Conservation (phyloP, 2,797 vertebrate genomes). For the Falco rusticolus region DNA sequence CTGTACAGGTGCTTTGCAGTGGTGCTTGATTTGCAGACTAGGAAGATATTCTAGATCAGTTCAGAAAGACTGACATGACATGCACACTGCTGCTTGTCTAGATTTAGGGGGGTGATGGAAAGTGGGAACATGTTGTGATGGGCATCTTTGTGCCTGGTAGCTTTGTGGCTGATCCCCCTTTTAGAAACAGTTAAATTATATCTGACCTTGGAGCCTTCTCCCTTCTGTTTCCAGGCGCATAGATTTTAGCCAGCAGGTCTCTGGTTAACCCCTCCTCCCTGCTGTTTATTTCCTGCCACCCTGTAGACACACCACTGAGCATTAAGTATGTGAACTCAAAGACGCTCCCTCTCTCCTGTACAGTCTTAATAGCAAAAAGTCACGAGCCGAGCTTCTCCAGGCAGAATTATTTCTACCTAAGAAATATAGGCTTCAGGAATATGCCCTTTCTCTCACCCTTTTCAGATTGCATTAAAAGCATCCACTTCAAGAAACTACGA, state of each 20-base stretch:
- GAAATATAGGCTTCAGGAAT: conserved; percentile 17
- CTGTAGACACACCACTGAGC: conserved; percentile 34
- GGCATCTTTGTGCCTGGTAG: background rate
- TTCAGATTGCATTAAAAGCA: conserved; percentile 58
- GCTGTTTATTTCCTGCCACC: conserved; percentile 57
- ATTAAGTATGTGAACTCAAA: conserved; percentile 51
- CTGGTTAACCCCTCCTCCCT: conserved; percentile 54
- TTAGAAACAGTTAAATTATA: conserved; percentile 2
- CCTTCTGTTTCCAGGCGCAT: background rate
- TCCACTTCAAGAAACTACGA: conserved; percentile 53
- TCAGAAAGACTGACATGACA: background rate
- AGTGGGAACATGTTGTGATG: background rate
- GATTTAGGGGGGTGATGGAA: background rate
- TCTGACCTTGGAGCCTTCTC: background rate
- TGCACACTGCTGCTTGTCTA: background rate
- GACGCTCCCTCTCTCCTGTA: background rate
- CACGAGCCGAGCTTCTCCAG: conserved; percentile 16
- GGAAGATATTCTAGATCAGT: background rate
- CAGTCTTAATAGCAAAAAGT: conserved; percentile 37
- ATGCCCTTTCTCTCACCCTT: conserved; percentile 56
- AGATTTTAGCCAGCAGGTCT: conserved; percentile 55
- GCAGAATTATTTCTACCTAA: conserved; percentile 44
- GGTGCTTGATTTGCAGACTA: background rate
- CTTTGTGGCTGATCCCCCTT: background rate
- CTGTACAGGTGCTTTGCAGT: background rate